Base-by-base conservation (phyloP, 2,113 vertebrate genomes). In the Elachura formosa region DNA sequence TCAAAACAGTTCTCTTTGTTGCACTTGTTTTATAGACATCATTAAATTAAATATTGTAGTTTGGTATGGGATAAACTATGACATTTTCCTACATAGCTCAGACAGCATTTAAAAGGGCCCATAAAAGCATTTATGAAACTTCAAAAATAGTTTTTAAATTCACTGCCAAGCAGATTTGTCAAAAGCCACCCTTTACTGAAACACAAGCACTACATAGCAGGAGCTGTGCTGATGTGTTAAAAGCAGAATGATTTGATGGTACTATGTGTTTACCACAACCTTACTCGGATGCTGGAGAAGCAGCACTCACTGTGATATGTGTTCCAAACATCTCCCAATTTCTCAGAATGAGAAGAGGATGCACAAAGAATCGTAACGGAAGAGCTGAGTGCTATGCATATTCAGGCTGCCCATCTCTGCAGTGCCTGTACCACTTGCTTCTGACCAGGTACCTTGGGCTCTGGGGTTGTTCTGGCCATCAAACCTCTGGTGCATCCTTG, bases 91-190 rank as follows among this genome's bases (percentile, higher is more conserved):
- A 2, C 28, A 31, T 55, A 71, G 45, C 49, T 78, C 64, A 93
- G 69, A 85, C 49, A 96, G 75, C 71, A 67, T 89, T 96, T 13
- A 28, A 90, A 91, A 75, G 46, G 17, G 41, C 38, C 49, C 76
- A 56, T 91, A 80, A 89, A 96, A 96, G 45, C 80, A 67, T 87
- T 95, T 95, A 68, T 68, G 74, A 97, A 89, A 69, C 26, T 76
- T 83, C 55, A 43, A 76, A 76, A 76, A 55, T 48, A 76, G 22
- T 55, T 83, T 83, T 76, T 33, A 94, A 96, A 92, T 94, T 78
- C 83, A 83, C 67, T 83, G 89, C 77, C 89, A 95, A 93, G 78
- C 43, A 46, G 55, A 75, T 83, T 72, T 51, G 46, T 74, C 75
- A 89, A 54, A 96, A 96, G 73, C 49, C 68, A 89, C 48, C 41